A percentile compares a stretch with the other conserved stretches of the same genome.
Evolutionary conservation across 2,797 vertebrate genomes (phyloP).

Genomic region (Salmo trutta): DNA sequence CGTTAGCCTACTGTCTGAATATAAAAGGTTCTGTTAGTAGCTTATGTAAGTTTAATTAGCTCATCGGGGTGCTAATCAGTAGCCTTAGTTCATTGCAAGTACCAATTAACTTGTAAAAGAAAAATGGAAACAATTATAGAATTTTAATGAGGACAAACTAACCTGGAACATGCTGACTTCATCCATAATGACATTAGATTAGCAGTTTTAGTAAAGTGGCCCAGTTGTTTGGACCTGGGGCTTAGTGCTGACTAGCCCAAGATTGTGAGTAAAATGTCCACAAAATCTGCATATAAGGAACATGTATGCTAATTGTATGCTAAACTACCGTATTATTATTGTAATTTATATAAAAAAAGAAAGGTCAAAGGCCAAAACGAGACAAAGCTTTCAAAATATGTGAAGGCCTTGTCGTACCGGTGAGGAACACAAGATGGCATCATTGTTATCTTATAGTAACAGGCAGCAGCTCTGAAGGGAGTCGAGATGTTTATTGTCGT

Average conservation of each 20-base stretch:
- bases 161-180: background rate
- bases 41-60: constrained; percentile 63
- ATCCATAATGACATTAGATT: background rate
- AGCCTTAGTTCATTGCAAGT: constrained; percentile 50
- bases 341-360: background rate
- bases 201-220: background rate
- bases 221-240: background rate
- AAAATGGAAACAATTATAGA: constrained; percentile 55
- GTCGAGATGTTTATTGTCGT: constrained; percentile 14
- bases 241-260: background rate
- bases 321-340: background rate
- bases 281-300: too few species aligned
- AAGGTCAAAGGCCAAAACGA: constrained; percentile 1
- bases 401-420: constrained; percentile 31
- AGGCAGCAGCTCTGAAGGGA: constrained; percentile 27
- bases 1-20: constrained; percentile 33
- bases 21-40: background rate
- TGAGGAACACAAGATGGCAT: constrained; percentile 63
- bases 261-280: too few species aligned
- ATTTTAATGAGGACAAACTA: constrained; percentile 42
- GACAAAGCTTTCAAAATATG: background rate
- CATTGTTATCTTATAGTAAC: constrained; percentile 30
- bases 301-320: background rate
- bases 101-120: constrained; percentile 13
- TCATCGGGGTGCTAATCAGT: constrained; percentile 64